Evolutionary conservation across 2,888 invertebrate genomes (phyloP).

Genomic region (Drosophila ezoana): DNA sequence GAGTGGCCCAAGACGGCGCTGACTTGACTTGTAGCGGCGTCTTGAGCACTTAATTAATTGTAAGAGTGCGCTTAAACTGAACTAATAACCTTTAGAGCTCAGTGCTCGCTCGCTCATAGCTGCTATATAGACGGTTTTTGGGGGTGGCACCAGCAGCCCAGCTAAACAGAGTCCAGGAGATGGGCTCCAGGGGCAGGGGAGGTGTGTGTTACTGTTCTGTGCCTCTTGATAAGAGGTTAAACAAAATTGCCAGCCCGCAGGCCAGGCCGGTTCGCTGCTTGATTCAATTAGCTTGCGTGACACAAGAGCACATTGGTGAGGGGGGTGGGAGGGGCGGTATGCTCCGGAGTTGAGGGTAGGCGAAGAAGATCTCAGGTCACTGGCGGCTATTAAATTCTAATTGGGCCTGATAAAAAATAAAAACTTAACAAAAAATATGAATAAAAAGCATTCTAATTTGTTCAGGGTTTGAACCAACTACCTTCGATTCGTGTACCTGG

Average conservation of each 20-base stretch:
- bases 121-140: neutral
- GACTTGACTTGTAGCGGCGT: conserved; percentile 43
- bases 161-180: conserved; percentile 2
- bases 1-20: conserved; percentile 45
- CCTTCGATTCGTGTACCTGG: too few species aligned
- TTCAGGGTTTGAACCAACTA: too few species aligned
- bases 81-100: conserved; percentile 75
- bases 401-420: neutral
- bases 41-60: conserved; percentile 79
- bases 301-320: conserved; percentile 33
- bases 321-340: neutral
- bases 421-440: too few species aligned
- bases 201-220: conserved; percentile 11
- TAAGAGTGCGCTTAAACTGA: conserved; percentile 74
- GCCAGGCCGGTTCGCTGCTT: conserved; percentile 35
- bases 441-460: too few species aligned
- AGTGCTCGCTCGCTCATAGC: neutral
- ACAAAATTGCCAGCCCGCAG: conserved; percentile 66
- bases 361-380: conserved; percentile 13
- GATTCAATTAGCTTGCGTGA: conserved; percentile 69
- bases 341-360: too few species aligned
- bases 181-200: too few species aligned
- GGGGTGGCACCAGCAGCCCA: neutral
- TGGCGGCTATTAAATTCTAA: conserved; percentile 30
- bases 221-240: conserved; percentile 37